phyloP scores from a whole-genome alignment of 2,113 vertebrate genomes.

The Porphyrio hochstetteri region DNA sequence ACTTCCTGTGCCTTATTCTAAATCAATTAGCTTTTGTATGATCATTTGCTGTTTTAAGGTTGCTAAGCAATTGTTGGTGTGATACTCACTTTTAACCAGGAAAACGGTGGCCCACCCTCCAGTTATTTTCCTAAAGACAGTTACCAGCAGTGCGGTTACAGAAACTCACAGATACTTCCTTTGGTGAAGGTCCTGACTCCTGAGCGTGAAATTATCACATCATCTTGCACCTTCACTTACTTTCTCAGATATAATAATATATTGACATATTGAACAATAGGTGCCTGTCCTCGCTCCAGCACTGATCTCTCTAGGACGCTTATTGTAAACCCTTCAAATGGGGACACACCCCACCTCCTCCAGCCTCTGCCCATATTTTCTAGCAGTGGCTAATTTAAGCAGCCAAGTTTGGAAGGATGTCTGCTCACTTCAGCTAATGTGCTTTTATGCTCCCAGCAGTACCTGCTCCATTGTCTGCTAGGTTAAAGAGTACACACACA shows the following conservation, averaged over 20 bases:
- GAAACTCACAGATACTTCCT: not conserved
- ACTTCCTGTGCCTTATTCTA: not conserved
- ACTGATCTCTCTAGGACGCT: not conserved
- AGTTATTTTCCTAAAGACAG: not conserved
- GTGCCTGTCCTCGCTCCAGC: not conserved
- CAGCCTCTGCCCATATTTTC: not conserved
- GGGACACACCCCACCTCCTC: no score
- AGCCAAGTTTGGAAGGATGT: not conserved
- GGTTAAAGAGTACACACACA: not conserved
- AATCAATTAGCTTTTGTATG: not conserved
- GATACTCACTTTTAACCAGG: not conserved
- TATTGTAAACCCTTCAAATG: not conserved
- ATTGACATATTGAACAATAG: not conserved
- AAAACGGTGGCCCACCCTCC: not conserved
- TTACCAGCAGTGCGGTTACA: not conserved
- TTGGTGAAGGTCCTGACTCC: not conserved
- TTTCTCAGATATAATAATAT: not conserved
- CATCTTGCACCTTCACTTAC: not conserved
- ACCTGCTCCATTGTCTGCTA: not conserved
- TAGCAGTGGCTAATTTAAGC: not conserved
- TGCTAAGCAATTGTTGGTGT: slow-evolving; percentile 26
- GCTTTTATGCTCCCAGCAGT: not conserved
- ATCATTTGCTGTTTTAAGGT: slow-evolving; percentile 1
- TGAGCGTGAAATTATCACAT: not conserved
- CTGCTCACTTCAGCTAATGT: not conserved